A percentile compares a stretch with the other conserved stretches of the same genome.
Conservation (phyloP, 1,140 invertebrate species). For the Heliconius nattereri region DNA sequence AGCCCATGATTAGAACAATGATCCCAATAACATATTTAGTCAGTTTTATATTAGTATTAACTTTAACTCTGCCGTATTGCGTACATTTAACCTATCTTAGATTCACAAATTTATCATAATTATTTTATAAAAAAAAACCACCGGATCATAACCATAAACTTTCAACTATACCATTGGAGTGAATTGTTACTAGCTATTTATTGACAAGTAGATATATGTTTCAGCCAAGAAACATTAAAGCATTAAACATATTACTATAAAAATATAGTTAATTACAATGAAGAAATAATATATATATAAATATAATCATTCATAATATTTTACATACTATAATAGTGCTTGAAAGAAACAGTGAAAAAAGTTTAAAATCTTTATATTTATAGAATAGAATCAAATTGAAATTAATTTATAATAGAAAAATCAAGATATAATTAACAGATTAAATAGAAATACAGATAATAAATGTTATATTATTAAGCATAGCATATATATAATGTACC, state of each 20-base stretch:
- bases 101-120: no score
- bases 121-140: no score
- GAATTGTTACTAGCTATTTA: no score
- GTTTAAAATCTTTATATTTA: background rate
- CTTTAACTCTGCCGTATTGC: no score
- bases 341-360: background rate
- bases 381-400: background rate
- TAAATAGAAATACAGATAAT: background rate
- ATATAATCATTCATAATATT: background rate
- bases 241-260: background rate
- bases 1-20: no score
- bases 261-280: background rate
- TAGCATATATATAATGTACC: slow-evolving; percentile 17
- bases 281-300: background rate
- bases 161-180: no score
- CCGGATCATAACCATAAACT: no score
- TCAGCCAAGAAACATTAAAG: background rate
- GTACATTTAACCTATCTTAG: no score
- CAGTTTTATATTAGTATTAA: no score
- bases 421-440: background rate
- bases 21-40: no score
- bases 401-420: background rate
- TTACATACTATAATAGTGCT: background rate
- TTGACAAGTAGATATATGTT: background rate
- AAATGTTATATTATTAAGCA: background rate